Evolutionary conservation across 37 sponge, comb jelly and placozoan genomes (phyloP), one percentile per base, ranked within the genome.

Genomic region (Corticium candelabrum): DNA sequence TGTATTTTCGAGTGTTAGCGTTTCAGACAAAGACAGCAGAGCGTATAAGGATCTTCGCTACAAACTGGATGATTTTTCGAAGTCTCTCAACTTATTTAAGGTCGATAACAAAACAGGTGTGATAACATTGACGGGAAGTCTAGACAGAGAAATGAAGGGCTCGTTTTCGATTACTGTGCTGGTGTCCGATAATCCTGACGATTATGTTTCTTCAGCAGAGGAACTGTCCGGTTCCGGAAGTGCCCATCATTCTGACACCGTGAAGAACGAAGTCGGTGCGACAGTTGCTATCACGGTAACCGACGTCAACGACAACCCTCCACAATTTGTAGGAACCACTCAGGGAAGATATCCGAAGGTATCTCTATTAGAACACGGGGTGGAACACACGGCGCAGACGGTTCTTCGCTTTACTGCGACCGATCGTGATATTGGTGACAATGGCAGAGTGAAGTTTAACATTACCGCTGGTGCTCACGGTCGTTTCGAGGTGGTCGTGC

Each of bases 221-320:
- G 62, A 50, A 27, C 11, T 21, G 15, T 27, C 15, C 62, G n/a
- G n/a, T n/a, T n/a, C n/a, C n/a, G 62, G 62, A 50, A 50, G 62
- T 50, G 62, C 62, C 11, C 11, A 11, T 11, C 15, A 50, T 50
- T 21, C 62, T 11, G 62, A 50, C 62, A 50, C 11, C 15, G 21
- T 21, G 62, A 11, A 50, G 62, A 11, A 50, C 21, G 21, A 11
- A 50, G 62, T 50, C 62, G 21, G 21, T 27, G 62, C 62, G 21
- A 21, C 21, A 11, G 62, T 50, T 21, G 62, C 62, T 21, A 21
- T 50, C 21, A 50, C 62, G 15, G 62, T 50, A 21, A 70, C 35
- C 73, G 73, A 70, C 31, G 31, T 70, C 35, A 70, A 70, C 31
- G 73, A 70, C 73, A 70, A 70, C 31, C 5, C 73, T 29, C 73